Conservation (phyloP, 2,888 invertebrate species). For the Drosophila longiperda region DNA sequence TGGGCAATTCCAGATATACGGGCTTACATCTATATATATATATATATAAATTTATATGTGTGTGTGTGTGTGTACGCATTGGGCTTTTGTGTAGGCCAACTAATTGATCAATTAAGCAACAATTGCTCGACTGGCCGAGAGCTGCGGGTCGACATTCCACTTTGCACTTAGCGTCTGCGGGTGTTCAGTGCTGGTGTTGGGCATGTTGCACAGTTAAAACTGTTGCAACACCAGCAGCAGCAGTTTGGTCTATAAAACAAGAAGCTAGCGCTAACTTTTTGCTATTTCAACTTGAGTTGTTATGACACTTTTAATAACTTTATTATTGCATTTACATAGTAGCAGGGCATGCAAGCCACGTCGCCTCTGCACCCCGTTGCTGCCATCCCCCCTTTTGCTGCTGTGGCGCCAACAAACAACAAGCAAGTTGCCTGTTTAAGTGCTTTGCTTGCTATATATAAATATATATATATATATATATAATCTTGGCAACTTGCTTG, state of each 20-base stretch:
- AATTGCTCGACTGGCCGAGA: conserved; percentile 67
- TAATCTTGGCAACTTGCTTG: conserved; percentile 33
- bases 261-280: conserved; percentile 66
- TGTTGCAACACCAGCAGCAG: conserved; percentile 27
- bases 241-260: conserved; percentile 59
- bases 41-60: neutral
- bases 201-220: conserved; percentile 16
- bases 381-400: neutral
- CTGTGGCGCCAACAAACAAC: conserved; percentile 39
- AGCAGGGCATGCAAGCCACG: conserved; percentile 56
- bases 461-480: conserved; percentile 10
- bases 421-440: conserved; percentile 61
- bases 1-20: conserved; percentile 70
- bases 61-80: conserved; percentile 26
- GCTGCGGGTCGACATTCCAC: conserved; percentile 58
- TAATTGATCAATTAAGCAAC: conserved; percentile 80
- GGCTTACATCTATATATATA: conserved; percentile 10
- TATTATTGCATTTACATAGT: conserved; percentile 83
- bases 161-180: conserved; percentile 25
- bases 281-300: conserved; percentile 82
- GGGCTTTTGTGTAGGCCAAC: conserved; percentile 63
- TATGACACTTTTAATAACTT: conserved; percentile 85
- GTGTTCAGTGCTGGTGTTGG: neutral
- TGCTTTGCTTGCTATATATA: conserved; percentile 27
- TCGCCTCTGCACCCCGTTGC: neutral